Conservation (phyloP, 2,113 vertebrate genomes). For the Apistogramma diplotaenia region DNA sequence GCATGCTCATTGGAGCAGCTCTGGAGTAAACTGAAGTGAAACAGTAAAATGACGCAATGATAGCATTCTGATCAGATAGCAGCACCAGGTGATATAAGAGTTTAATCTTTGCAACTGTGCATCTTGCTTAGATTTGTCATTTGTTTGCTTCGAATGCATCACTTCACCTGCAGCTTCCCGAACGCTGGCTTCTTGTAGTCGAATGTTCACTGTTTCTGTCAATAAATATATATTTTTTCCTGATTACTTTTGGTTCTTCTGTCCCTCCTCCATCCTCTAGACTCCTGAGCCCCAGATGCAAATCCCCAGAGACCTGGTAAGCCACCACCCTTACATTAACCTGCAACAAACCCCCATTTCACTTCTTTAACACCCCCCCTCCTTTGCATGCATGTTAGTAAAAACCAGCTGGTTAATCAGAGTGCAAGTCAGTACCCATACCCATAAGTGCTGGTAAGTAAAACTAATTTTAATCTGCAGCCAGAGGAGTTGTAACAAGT, state of each 20-base stretch:
- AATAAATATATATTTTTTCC: not conserved
- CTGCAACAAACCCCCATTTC: not conserved
- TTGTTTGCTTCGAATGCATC: not conserved
- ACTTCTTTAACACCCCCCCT: not conserved
- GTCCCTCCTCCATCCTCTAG: constrained; percentile 50
- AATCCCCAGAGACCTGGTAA: constrained; percentile 73
- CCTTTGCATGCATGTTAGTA: not conserved
- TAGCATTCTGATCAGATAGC: not conserved
- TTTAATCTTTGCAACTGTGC: not conserved
- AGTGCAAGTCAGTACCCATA: not conserved
- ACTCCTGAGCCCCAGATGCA: constrained; percentile 67
- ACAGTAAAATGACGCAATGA: not conserved
- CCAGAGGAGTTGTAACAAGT: constrained; percentile 24
- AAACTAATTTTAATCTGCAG: constrained; percentile 24
- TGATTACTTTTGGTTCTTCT: constrained; percentile 47
- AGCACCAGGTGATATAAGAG: not conserved
- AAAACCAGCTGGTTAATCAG: constrained; percentile 32
- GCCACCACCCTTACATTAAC: constrained; percentile 35
- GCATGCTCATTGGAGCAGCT: not conserved
- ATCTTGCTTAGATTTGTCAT: not conserved
- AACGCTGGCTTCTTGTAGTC: not conserved
- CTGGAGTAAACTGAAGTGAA: not conserved
- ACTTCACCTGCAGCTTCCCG: not conserved
- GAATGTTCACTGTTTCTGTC: not conserved
- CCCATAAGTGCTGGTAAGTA: constrained; percentile 4